These are phyloP conservation scores for Grus americana DNA, from an alignment of 2,113 vertebrate species.

Conservation along the genomic window DNA sequence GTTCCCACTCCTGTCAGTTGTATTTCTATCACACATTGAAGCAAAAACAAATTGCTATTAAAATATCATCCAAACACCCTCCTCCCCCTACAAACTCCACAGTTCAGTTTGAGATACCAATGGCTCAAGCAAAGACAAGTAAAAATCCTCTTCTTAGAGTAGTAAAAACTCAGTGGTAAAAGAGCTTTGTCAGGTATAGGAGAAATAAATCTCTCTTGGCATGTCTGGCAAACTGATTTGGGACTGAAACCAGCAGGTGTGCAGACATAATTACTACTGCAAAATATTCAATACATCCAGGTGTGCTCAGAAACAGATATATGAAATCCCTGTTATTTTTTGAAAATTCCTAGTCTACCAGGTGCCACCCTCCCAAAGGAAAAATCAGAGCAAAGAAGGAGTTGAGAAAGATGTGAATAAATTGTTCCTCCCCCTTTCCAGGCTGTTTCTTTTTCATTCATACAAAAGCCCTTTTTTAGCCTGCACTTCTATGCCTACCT, in stretches of 20 bases:
- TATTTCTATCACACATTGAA: constrained; percentile 69
- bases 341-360: constrained; percentile 49
- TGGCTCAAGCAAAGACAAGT: neutral
- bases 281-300: constrained; percentile 56
- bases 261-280: constrained; percentile 63
- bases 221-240: constrained; percentile 63
- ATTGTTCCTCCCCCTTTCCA: neutral
- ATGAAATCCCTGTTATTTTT: constrained; percentile 60
- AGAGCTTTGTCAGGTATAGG: constrained; percentile 48
- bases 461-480: neutral
- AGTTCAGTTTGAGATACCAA: neutral
- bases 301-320: constrained; percentile 54
- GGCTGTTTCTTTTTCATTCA: neutral
- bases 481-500: neutral
- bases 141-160: neutral
- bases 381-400: constrained; percentile 25
- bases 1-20: constrained; percentile 69
- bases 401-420: neutral
- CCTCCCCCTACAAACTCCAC: neutral
- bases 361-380: constrained; percentile 58
- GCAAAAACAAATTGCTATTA: constrained; percentile 70
- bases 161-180: constrained; percentile 13
- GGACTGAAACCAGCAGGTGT: constrained; percentile 61
- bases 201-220: constrained; percentile 70
- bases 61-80: constrained; percentile 43